Evolutionary conservation across 2,888 invertebrate genomes (phyloP).

Genomic region (Oscheius onirici): DNA sequence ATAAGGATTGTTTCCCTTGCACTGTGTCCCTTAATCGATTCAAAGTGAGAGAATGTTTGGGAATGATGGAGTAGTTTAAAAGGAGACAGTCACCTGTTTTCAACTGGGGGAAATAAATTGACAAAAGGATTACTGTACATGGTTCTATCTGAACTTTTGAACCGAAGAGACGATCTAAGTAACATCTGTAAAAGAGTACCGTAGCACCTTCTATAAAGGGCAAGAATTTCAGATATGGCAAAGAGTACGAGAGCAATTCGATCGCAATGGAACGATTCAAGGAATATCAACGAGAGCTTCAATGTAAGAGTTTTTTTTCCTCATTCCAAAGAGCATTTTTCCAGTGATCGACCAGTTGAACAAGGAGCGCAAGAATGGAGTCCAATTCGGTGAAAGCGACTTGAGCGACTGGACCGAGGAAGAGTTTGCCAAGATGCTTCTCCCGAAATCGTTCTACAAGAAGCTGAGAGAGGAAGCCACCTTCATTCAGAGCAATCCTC

Average conservation of each 20-base stretch:
- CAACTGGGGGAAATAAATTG: background rate
- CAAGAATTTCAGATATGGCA: slow-evolving; percentile 31
- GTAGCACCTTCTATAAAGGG: too few relatives aligned
- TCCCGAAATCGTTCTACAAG: slow-evolving; percentile 60
- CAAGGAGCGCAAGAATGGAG: slow-evolving; percentile 32
- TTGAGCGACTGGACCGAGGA: slow-evolving; percentile 67
- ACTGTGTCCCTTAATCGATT: background rate
- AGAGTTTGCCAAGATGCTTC: slow-evolving; percentile 64
- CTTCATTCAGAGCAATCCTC: slow-evolving; percentile 58
- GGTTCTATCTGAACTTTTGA: too few relatives aligned
- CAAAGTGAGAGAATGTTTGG: background rate
- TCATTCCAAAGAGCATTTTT: background rate
- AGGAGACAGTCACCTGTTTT: background rate
- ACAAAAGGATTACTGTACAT: too few relatives aligned
- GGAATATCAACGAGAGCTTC: slow-evolving; percentile 27
- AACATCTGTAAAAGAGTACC: too few relatives aligned
- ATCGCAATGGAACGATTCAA: slow-evolving; percentile 31
- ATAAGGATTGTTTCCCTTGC: background rate
- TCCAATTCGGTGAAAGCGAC: slow-evolving; percentile 60
- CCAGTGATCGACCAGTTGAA: slow-evolving; percentile 38
- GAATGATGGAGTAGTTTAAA: background rate
- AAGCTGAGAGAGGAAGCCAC: slow-evolving; percentile 55
- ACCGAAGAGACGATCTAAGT: too few relatives aligned
- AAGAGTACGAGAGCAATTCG: slow-evolving; percentile 26
- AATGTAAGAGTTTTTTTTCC: slow-evolving; percentile 3